Conservation (phyloP, 1,140 invertebrate species). For the Pachyrhynchus sulphureomaculatus region DNA sequence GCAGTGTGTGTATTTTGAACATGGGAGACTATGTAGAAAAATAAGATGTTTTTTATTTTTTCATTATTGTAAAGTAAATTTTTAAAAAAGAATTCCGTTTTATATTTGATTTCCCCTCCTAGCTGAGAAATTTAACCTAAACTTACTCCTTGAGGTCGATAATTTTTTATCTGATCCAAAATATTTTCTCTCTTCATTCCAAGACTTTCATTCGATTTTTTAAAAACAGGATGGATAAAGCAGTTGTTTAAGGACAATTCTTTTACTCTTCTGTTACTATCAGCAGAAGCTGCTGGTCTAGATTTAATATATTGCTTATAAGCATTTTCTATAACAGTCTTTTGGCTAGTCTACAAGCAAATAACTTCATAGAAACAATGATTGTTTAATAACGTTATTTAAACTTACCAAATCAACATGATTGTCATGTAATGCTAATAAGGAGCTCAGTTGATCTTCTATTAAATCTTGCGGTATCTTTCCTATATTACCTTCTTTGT, state of each 20-base stretch:
- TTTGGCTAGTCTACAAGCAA: slow-evolving; percentile 64
- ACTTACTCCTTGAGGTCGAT: slow-evolving; percentile 80
- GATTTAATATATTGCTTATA: slow-evolving; percentile 89
- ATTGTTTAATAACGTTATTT: slow-evolving; percentile 40
- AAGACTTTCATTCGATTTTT: slow-evolving; percentile 29
- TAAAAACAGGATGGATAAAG: slow-evolving; percentile 63
- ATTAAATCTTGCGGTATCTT: slow-evolving; percentile 77
- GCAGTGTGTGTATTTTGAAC: no score
- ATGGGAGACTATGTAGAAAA: no score
- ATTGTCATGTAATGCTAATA: slow-evolving; percentile 74
- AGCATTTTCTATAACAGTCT: slow-evolving; percentile 80
- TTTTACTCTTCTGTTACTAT: slow-evolving; percentile 86
- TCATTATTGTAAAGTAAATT: no score
- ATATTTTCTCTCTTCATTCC: slow-evolving; percentile 56
- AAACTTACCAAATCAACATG: slow-evolving; percentile 69
- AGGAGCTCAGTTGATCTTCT: slow-evolving; percentile 79
- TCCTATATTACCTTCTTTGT: slow-evolving; percentile 64
- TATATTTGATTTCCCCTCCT: no score
- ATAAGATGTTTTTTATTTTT: no score
- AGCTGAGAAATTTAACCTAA: no score
- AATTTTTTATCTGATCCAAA: slow-evolving; percentile 78
- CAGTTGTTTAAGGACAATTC: slow-evolving; percentile 56
- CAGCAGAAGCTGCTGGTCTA: slow-evolving; percentile 80
- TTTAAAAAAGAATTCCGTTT: no score
- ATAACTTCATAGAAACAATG: background rate